A percentile compares a stretch with the other conserved stretches of the same genome.
Conservation (phyloP, 2,797 vertebrate genomes). For the Mormyrus hasselquistii region DNA sequence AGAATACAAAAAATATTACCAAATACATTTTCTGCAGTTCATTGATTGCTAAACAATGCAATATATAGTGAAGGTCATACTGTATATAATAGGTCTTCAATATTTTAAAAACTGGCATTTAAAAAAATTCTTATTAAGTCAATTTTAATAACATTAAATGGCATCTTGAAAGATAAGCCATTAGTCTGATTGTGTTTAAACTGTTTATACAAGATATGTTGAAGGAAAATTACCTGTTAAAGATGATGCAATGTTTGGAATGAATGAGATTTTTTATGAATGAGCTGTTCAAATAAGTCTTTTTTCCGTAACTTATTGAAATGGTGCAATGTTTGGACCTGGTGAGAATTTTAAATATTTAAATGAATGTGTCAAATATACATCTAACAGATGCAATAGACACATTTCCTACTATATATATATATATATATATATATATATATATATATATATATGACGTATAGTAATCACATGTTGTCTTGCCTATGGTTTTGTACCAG, state of each 20-base stretch:
- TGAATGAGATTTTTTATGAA: not conserved
- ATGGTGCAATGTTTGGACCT: not conserved
- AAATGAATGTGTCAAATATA: not conserved
- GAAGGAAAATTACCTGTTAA: not conserved
- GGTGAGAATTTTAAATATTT: not conserved
- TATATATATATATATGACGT: not conserved
- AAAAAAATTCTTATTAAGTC: not conserved
- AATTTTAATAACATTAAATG: not conserved
- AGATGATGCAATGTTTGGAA: not conserved
- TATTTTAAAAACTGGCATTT: not conserved
- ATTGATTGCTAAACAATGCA: not conserved
- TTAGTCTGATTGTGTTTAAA: not conserved
- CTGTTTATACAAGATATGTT: not conserved
- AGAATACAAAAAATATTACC: not conserved
- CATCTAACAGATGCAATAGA: not conserved
- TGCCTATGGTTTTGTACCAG: not conserved
- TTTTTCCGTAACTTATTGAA: not conserved
- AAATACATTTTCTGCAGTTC: not conserved
- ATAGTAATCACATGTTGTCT: not conserved
- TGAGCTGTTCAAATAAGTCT: not conserved
- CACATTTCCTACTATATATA: not conserved
- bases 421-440: not conserved
- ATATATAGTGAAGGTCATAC: not conserved
- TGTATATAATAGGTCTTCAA: not conserved
- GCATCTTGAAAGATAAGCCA: not conserved